Conservation (phyloP, 2,113 vertebrate species). For the Tyto alba region DNA sequence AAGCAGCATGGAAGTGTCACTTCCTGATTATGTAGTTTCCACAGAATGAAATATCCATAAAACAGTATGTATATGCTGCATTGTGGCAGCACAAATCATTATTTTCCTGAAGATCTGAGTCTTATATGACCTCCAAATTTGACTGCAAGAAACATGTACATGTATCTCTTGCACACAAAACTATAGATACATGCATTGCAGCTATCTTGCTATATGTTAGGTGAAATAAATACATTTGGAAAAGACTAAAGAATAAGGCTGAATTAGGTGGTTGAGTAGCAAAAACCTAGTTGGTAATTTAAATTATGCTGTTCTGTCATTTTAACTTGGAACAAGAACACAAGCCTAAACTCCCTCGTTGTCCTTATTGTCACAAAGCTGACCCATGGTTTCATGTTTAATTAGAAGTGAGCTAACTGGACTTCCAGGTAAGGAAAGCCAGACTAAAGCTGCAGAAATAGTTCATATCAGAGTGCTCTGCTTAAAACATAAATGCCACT, state of each 20-base stretch:
- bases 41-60: background rate
- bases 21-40: background rate
- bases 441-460: background rate
- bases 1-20: background rate
- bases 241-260: background rate
- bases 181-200: background rate
- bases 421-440: background rate
- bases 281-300: background rate
- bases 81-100: background rate
- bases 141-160: background rate
- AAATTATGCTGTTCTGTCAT: background rate
- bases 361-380: background rate
- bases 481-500: background rate
- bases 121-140: background rate
- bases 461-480: background rate
- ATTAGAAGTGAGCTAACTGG: background rate
- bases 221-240: background rate
- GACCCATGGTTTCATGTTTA: background rate
- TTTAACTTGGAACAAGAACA: background rate
- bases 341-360: background rate
- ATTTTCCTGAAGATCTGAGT: background rate
- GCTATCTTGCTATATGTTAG: background rate
- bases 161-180: background rate
- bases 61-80: background rate
- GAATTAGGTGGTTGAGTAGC: background rate